phyloP scores from a whole-genome alignment of 2,113 vertebrate species.

The Entomyzon cyanotis region DNA sequence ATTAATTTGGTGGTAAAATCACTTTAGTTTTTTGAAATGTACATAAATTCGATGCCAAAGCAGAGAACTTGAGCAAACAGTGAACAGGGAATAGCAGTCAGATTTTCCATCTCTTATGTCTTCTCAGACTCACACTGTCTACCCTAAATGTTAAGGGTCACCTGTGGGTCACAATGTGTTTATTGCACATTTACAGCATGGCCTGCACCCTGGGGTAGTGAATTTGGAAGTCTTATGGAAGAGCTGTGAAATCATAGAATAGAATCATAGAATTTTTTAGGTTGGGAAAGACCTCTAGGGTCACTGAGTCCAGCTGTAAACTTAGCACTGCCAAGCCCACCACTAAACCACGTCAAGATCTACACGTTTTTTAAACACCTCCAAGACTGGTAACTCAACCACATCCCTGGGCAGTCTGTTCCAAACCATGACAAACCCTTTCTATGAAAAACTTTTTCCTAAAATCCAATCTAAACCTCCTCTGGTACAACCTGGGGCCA shows the following conservation, averaged over 20 bases:
- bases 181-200: background rate
- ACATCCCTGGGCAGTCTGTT: background rate
- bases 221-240: background rate
- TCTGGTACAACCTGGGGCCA: accelerated
- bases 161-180: background rate
- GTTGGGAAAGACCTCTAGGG: background rate
- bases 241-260: background rate
- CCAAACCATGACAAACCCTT: background rate
- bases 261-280: background rate
- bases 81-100: background rate
- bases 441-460: background rate
- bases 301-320: background rate
- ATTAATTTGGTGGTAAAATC: background rate
- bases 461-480: background rate
- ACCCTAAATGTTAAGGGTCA: background rate
- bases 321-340: background rate
- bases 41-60: background rate
- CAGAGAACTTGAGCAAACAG: background rate
- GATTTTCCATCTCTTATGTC: background rate
- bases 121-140: background rate
- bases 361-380: background rate
- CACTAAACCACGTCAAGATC: background rate
- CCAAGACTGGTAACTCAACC: background rate
- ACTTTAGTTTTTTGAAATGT: background rate
- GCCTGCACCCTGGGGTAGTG: background rate